Base-by-base conservation (phyloP, 2,888 invertebrate species). In the Brachyopa scutellaris region DNA sequence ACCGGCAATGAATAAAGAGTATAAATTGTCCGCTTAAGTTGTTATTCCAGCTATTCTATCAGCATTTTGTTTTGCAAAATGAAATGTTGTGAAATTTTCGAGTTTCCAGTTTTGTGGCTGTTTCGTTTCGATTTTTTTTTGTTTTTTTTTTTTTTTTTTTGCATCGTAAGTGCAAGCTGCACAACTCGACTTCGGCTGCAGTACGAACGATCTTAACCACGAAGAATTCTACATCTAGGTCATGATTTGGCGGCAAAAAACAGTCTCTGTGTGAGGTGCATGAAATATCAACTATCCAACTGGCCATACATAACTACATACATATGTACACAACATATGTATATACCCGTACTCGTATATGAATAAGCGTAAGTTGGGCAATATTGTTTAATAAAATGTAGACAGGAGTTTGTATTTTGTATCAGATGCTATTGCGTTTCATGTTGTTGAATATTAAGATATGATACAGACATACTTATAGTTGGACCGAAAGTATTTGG, bases 161-260 rank as follows among this genome's bases (percentile, higher is more conserved):
- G 6, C n/a, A 15, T 59, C 21, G 21, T 5, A 3, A 21, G 21
- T 66, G 47, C 40, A 59, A 51, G 33, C 57, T 59, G 74, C 51
- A 72, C 59, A 42, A 31, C 21, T 62, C 31, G 13, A 21, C 61
- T 17, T 62, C 31, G 13, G 26, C 61, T 49, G 51, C 66, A 51
- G 59, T 31, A 42, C 53, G n/a, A 73, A 42, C 53, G n/a, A 73
- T 73, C 61, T 67, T 53, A 79, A 26, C 61, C 23, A 55, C 73
- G 79, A 79, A 79, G 80, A 80, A 69, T 76, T 80, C 67, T 70
- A 67, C 62, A 80, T 76, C 80, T 74, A 49, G 80, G 80, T 80
- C 80, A 80, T 69, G 76, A 80, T 70, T 69, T 69, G 69, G 62
- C 55, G 69, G 74, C 29, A 69, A 61, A 53, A 66, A 67, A 17